Evolutionary conservation across 2,113 vertebrate genomes (phyloP).

Genomic region (Atlantisia rogersi): DNA sequence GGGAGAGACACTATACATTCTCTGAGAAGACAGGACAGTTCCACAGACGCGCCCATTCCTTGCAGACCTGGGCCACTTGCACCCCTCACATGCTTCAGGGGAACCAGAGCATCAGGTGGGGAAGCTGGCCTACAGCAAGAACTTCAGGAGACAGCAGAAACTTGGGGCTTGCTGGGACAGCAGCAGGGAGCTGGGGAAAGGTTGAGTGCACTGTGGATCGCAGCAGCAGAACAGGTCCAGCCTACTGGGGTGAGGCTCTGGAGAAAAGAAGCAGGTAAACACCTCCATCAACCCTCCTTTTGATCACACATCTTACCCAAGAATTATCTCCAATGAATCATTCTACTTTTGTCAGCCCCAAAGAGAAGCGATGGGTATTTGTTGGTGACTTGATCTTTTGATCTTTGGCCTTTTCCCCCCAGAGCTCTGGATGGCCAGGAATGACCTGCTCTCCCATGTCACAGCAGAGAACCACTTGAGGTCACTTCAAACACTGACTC

Average conservation of each 20-base stretch:
- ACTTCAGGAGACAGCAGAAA: slow-evolving; percentile 50
- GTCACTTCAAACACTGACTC: background rate
- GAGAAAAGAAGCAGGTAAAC: slow-evolving; percentile 47
- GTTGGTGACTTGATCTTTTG: background rate
- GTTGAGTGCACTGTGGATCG: background rate
- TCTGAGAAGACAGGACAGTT: slow-evolving; percentile 26
- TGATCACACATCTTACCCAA: background rate
- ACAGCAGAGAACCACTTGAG: background rate
- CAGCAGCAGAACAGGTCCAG: slow-evolving; percentile 5
- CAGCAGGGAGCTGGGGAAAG: slow-evolving; percentile 16
- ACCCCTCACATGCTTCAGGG: slow-evolving; percentile 58
- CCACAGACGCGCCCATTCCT: background rate
- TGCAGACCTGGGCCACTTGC: background rate
- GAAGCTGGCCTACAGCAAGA: background rate
- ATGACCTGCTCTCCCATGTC: background rate
- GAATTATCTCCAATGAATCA: background rate
- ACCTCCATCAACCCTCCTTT: slow-evolving; percentile 16
- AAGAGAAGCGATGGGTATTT: background rate
- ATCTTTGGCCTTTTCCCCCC: background rate
- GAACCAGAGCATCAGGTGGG: slow-evolving; percentile 30
- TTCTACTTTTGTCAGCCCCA: background rate
- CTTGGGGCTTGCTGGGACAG: slow-evolving; percentile 26
- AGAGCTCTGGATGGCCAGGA: background rate
- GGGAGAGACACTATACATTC: slow-evolving; percentile 9
- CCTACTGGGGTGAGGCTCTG: slow-evolving; percentile 25